Conservation (phyloP, 2,113 vertebrate species). For the Cepphus grylle region DNA sequence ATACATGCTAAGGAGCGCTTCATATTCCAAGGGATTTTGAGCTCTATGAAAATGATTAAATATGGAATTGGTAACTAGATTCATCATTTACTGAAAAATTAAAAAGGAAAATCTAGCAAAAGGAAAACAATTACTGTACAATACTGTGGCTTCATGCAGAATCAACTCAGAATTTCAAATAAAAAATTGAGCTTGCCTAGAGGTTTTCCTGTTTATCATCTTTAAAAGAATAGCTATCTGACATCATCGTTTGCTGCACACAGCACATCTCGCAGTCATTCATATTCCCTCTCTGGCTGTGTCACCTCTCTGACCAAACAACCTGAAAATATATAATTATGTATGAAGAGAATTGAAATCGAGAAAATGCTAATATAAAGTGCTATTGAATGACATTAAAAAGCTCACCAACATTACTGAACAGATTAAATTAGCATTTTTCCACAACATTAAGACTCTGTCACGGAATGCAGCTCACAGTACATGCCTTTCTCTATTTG, state of each 20-base stretch:
- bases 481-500: not conserved
- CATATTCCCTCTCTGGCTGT: not conserved
- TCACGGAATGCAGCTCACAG: not conserved
- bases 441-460: not conserved
- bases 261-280: not conserved
- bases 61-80: not conserved
- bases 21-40: constrained; percentile 16
- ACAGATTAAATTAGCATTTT: constrained; percentile 35
- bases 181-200: not conserved
- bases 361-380: constrained; percentile 3
- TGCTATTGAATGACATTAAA: not conserved
- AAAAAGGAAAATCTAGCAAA: not conserved
- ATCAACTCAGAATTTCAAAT: not conserved
- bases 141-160: not conserved
- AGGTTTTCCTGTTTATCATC: not conserved
- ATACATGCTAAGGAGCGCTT: not conserved
- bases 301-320: not conserved
- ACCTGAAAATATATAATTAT: not conserved
- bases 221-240: not conserved
- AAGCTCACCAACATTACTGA: not conserved
- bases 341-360: not conserved
- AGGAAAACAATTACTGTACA: not conserved
- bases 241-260: not conserved
- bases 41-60: not conserved
- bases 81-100: not conserved